Base-by-base conservation (phyloP, 2,113 vertebrate genomes). In the Cinclus mexicanus region DNA sequence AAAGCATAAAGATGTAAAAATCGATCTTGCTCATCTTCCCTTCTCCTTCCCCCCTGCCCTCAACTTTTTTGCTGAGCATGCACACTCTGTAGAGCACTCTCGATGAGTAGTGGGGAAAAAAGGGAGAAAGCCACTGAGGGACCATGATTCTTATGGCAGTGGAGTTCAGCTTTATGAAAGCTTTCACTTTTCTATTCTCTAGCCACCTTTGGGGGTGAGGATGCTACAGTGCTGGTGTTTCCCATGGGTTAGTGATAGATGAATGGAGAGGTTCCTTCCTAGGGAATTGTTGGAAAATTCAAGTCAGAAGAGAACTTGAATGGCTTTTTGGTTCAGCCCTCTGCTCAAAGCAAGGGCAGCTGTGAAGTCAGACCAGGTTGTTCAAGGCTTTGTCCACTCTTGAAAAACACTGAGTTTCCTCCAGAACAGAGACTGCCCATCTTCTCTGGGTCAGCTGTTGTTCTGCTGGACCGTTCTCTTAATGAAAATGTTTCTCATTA, bases 1-100 rank as follows among this genome's bases (percentile, higher is more conserved):
- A 90, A 89, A 63, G 55, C 59, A 88, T 90, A 70, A 92, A 67
- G 60, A 74, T 90, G 22, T 72, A 80, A 88, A 91, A 86, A 85
- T 53, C 33, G 61, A 85, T 93, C 29, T 72, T 84, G 37, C 24
- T 92, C 8, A 55, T 83, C 19, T 55, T 65, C 26, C 12, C 12
- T 59, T 23, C 33, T 13, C 31, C 2, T 16, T 6, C 12, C 6
- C 12, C 12, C 3, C 4, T 2, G 0, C 6, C 11, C 25, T 41
- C 31, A 37, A 0, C 37, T 28, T 28, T 67, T 76, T 78, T 75
- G 21, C 63, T 91, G 44, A 86, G 15, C 1, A 2, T n/a, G 24
- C 39, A 33, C 10, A 24, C 18, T 65, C 46, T 83, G 41, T 49
- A 57, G 39, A 3, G 7, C 7, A 9, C 13, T 61, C 39, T 33